Conservation (phyloP, 1,140 invertebrate genomes). For the Helicoverpa armigera region DNA sequence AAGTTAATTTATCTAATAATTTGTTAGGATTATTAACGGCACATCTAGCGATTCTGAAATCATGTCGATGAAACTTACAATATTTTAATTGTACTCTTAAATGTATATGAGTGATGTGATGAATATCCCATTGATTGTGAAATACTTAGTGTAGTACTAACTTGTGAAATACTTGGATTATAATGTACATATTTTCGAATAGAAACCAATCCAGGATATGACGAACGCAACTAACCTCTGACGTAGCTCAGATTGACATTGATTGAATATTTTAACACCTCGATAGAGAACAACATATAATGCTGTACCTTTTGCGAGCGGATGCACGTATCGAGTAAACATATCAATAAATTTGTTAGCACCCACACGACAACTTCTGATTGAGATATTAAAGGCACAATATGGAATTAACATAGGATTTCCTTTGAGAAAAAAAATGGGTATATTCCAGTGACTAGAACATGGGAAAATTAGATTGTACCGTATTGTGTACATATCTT, state of each 20-base stretch:
- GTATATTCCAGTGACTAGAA: too few species aligned
- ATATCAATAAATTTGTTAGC: slow-evolving; percentile 40
- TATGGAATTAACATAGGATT: neutral
- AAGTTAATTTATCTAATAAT: too few species aligned
- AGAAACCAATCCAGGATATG: neutral
- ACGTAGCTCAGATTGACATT: neutral
- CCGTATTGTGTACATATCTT: too few species aligned
- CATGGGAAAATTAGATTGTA: too few species aligned
- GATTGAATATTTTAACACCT: slow-evolving; percentile 33
- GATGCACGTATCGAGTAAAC: slow-evolving; percentile 34
- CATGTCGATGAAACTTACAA: too few species aligned
- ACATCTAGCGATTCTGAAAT: too few species aligned
- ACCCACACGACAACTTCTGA: slow-evolving; percentile 26
- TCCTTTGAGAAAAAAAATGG: neutral
- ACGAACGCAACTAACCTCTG: neutral
- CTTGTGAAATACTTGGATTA: neutral
- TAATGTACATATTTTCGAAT: neutral
- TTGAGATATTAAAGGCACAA: slow-evolving; percentile 9
- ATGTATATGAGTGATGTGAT: too few species aligned
- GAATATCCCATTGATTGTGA: too few species aligned
- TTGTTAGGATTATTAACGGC: too few species aligned
- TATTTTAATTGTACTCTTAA: too few species aligned
- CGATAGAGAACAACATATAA: neutral
- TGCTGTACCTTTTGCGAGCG: neutral
- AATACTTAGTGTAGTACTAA: too few species aligned